Evolutionary conservation across 2,797 vertebrate genomes (phyloP).

Genomic region (Trachurus trachurus): DNA sequence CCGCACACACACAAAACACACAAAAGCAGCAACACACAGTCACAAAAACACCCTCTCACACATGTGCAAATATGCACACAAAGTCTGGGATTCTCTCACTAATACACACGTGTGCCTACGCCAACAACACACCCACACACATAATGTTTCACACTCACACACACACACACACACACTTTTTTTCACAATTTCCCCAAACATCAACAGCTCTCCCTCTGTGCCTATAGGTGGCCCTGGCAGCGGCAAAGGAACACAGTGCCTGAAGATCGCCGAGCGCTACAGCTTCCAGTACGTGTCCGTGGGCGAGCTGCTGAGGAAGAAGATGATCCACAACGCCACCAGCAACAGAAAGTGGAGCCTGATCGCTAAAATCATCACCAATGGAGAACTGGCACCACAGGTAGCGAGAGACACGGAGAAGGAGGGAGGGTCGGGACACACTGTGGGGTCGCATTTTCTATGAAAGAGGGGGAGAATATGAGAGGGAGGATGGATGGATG

Average conservation of each 20-base stretch:
- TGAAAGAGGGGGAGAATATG: constrained; percentile 9
- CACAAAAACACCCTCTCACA: constrained; percentile 36
- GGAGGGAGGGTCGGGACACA: neutral
- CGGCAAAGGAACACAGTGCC: constrained; percentile 97
- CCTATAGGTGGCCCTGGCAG: constrained; percentile 95
- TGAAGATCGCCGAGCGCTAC: constrained; percentile 97
- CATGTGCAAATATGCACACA: constrained; percentile 30
- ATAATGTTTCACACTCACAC: constrained; percentile 70
- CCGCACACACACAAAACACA: constrained; percentile 19
- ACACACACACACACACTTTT: constrained; percentile 41
- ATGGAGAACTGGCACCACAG: constrained; percentile 97
- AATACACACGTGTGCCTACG: constrained; percentile 52
- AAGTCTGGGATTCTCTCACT: constrained; percentile 49
- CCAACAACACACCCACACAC: constrained; percentile 67
- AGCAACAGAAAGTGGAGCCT: constrained; percentile 99
- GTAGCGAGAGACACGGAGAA: constrained; percentile 76
- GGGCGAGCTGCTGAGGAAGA: constrained; percentile 96
- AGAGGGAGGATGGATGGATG: neutral
- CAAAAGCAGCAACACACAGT: constrained; percentile 17
- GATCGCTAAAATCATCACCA: constrained; percentile 99
- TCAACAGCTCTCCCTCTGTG: constrained; percentile 63
- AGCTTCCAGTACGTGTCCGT: constrained; percentile 98
- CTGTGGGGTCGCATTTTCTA: neutral
- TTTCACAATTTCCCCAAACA: constrained; percentile 51
- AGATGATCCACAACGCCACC: constrained; percentile 97